These are phyloP conservation scores for Ypsolopha scabrella DNA, from an alignment of 2,888 invertebrate species.

Conservation along the genomic window DNA sequence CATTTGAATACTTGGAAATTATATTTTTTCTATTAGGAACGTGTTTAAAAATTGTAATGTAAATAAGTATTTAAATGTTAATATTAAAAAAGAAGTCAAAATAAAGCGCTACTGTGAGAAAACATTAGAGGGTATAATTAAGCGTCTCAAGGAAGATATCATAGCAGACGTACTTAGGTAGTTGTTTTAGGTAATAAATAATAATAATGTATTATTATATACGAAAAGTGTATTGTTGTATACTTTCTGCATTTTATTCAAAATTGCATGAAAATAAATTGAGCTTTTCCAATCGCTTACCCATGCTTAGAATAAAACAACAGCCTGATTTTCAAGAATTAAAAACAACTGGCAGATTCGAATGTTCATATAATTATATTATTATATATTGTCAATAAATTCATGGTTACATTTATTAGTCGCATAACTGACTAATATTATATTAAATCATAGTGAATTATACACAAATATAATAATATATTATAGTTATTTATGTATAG, in stretches of 20 bases:
- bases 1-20: not conserved
- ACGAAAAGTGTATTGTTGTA: constrained; percentile 35
- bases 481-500: not conserved
- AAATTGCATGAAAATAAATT: not conserved
- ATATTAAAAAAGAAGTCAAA: constrained; percentile 63
- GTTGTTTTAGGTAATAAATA: constrained; percentile 49
- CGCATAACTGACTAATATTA: constrained; percentile 3
- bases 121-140: constrained; percentile 57
- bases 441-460: not conserved
- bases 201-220: constrained; percentile 13
- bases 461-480: not conserved
- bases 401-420: not conserved
- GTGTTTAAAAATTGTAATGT: constrained; percentile 24
- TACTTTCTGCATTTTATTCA: constrained; percentile 15
- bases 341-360: not conserved
- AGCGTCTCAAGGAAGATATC: constrained; percentile 59
- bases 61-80: constrained; percentile 58
- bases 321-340: not conserved
- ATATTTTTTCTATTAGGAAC: constrained; percentile 1
- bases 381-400: constrained; percentile 11
- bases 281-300: constrained; percentile 4
- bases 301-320: constrained; percentile 1
- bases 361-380: constrained; percentile 12
- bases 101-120: constrained; percentile 70
- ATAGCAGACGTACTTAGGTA: constrained; percentile 50